phyloP scores from a whole-genome alignment of 2,888 invertebrate species.

The Temnothorax unifasciatus region DNA sequence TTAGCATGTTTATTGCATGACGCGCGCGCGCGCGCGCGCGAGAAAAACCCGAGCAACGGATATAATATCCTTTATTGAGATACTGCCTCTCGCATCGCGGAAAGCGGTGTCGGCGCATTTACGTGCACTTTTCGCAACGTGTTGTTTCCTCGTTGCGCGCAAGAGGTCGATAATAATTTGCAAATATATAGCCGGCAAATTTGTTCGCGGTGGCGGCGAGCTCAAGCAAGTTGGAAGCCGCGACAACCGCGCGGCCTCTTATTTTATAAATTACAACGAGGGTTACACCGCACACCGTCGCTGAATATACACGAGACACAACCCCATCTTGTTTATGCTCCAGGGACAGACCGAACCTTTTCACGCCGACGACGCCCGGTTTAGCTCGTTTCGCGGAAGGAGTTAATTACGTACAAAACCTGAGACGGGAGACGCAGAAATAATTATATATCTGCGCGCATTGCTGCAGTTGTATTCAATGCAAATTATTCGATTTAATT shows the following conservation, averaged over 20 bases:
- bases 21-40: no score
- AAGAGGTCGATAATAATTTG: slow-evolving; percentile 55
- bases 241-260: slow-evolving; percentile 41
- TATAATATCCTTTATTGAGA: slow-evolving; percentile 12
- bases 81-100: background rate
- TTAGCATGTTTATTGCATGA: background rate
- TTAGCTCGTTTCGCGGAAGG: slow-evolving; percentile 41
- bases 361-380: slow-evolving; percentile 32
- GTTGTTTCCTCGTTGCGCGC: slow-evolving; percentile 23
- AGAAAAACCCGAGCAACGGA: background rate
- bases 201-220: slow-evolving; percentile 37
- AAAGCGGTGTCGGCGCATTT: slow-evolving; percentile 17
- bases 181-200: slow-evolving; percentile 56
- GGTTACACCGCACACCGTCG: slow-evolving; percentile 42
- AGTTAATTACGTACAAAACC: slow-evolving; percentile 45
- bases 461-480: slow-evolving; percentile 29
- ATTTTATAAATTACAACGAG: slow-evolving; percentile 59
- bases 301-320: slow-evolving; percentile 52
- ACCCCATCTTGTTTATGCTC: slow-evolving; percentile 55
- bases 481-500: slow-evolving; percentile 39
- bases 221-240: slow-evolving; percentile 24
- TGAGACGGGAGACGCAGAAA: slow-evolving; percentile 13
- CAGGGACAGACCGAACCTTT: slow-evolving; percentile 40
- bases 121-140: background rate
- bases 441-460: slow-evolving; percentile 41